Base-by-base conservation (phyloP, 2,113 vertebrate species). In the Tretioscincus oriximinensis region DNA sequence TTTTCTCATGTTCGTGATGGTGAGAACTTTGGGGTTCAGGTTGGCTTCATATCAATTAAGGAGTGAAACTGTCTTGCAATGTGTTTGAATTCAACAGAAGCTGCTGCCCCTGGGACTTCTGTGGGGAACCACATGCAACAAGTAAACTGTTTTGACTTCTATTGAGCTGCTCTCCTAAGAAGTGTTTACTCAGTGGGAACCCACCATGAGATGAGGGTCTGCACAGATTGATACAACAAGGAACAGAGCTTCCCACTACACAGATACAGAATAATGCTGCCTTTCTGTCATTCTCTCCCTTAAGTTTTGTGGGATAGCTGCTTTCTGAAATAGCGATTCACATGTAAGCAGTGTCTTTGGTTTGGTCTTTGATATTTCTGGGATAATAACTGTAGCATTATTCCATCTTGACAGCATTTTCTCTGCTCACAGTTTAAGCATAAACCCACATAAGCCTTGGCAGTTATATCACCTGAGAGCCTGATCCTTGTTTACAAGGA, bases 1-100 rank as follows among this genome's bases (percentile, higher is more conserved):
- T 99, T 97, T 81, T 99, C 97, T 45, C 95, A 97, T 76, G 91
- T 96, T 35, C 96, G 97, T 65, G 97, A 99, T 81, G 97, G 97
- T 3, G 47, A 51, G 70, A 94, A 97, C 92, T 99, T 98, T 26
- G 98, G 98, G 49, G 98, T 96, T 14, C 98, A 99, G 86, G 94
- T 97, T 64, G 97, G 97, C 58, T 99, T 97, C 92, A 95, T 99
- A 93, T 97, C 96, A 91, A 94, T 99, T 87, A 95, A 85, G 89
- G 92, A 93, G 76, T 90, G 84, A 95, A 4, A 84, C 1, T 8
- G 0, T 61, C 20, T 68, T 31, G 58, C 71, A 20, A 1, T 0
- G 0, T 47, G 12, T 4, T 41, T 6, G 28, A 70, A 64, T 81
- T 26, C 14, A 16, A 28, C 24, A 70, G 0, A 47, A 79, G 47